Evolutionary conservation across 2,797 vertebrate species (phyloP).

Genomic region (Pampus argenteus): DNA sequence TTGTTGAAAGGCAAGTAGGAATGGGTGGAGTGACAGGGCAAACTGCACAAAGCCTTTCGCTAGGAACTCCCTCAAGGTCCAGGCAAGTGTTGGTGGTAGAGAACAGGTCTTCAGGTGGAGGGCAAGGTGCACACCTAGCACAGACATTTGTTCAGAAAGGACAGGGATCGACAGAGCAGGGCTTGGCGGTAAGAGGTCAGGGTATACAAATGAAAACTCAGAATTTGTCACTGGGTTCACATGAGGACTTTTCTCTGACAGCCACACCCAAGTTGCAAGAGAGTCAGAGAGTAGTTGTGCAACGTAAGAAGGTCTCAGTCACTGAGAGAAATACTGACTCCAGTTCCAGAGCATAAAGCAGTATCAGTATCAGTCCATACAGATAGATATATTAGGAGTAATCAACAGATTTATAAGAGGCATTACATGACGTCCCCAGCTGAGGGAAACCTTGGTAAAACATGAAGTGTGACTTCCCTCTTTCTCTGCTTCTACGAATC

Average conservation of each 20-base stretch:
- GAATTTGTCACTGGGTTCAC: conserved; percentile 43
- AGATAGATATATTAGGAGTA: conserved; percentile 1
- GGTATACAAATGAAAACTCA: conserved; percentile 47
- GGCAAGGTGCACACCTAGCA: conserved; percentile 30
- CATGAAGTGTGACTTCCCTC: neutral
- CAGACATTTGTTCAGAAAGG: conserved; percentile 45
- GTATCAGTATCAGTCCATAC: neutral
- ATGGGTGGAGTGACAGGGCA: conserved; percentile 21
- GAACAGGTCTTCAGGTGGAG: conserved; percentile 45
- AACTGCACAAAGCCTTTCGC: conserved; percentile 46
- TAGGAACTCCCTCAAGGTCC: conserved; percentile 58
- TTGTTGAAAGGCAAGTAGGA: conserved; percentile 45
- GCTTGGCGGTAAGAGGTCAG: conserved; percentile 44
- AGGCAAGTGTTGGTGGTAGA: conserved; percentile 70
- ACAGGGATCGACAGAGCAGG: conserved; percentile 36
- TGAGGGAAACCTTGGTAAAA: neutral
- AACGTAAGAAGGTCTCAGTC: conserved; percentile 76
- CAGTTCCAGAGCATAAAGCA: conserved; percentile 55
- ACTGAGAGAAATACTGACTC: conserved; percentile 75
- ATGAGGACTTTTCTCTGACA: conserved; percentile 36
- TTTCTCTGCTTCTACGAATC: neutral
- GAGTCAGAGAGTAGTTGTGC: conserved; percentile 71
- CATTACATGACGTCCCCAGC: neutral
- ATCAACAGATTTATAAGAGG: neutral
- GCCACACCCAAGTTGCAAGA: conserved; percentile 48